Base-by-base conservation (phyloP, 2,888 invertebrate species). In the Cylloceria caligata region DNA sequence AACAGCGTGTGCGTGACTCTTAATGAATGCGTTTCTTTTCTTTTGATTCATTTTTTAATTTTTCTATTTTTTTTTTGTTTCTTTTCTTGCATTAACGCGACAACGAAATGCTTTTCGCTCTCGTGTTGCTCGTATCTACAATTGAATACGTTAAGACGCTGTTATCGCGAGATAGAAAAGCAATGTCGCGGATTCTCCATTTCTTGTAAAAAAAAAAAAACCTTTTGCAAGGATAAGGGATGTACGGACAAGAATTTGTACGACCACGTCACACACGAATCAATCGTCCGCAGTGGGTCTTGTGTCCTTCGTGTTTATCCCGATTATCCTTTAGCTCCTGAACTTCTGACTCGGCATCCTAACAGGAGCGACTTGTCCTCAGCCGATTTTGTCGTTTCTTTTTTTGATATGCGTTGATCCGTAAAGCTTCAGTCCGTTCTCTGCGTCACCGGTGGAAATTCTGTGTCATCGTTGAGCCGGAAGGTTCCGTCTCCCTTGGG, bases 381-480 rank as follows among this genome's bases (percentile, higher is more conserved):
- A 52, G 57, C 34, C 55, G 47, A 52, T 73, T 55, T 27, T 60
- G 7, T 30, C 9, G 5, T 69, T 45, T 39, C 71, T 16, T 19
- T 64, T 77, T 79, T 84, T 87, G 88, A 89, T 88, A 89, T 88
- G 89, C 86, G 78, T 85, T 67, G 47, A 68, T 83, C 64, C 36
- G 21, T 42, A 27, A 19, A 34, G 24, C 69, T 89, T 93, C 93
- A 94, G 90, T 94, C 94, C 83, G 93, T 93, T 87, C 94, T 94
- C 89, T 95, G 95, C 75, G 95, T 95, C 90, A 97, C 96, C 84
- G 97, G 97, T 87, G 97, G 97, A 93, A 97, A 97, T 94, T 97
- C 97, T 86, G 94, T 93, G 86, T 96, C 97, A 93, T 97, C 97
- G 91, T 96, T 96, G 93, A 97, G 95, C 91, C 96, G 96, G 93